Evolutionary conservation across 2,888 invertebrate genomes (phyloP), one percentile per base, ranked within the genome.

Genomic region (Harmothoe impar): DNA sequence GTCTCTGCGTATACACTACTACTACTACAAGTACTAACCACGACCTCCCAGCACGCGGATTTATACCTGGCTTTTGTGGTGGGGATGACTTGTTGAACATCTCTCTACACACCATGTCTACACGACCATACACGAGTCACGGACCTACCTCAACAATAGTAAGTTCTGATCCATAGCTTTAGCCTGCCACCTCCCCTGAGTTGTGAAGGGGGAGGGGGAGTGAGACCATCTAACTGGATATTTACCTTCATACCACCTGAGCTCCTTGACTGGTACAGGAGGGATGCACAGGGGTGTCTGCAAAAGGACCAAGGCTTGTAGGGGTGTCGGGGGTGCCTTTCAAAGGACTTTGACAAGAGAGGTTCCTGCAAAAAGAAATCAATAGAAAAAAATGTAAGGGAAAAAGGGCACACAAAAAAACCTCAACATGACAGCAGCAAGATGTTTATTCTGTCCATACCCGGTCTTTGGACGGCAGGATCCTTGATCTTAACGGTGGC

Each of bases 401-500:
- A 43, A 43, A 43, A 43, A 43, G 43, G 43, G 43, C 10, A 43
- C 43, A 43, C 43, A 43, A 43, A 43, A 72, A 72, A 29, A 29
- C 72, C 62, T 52, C 62, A 7, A 72, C 72, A 72, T 62, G 62
- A 62, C 72, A 72, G 72, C 29, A 15, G 29, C 25, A 29, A 72
- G 72, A 29, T 72, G 72, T 72, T 72, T 72, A 29, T 72, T 72
- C 72, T 29, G 72, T n/a, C 31, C 25, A 29, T 29, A 29, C 72
- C 29, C 31, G 72, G 29, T 72, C 72, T 72, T 72, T 72, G 72
- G 72, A 29, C 25, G 72, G 29, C 25, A 15, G 31, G 31, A 72
- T 72, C 72, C 25, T 72, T 72, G 72, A 72, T 72, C 72, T 72
- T n/a, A 62, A 20, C 23, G 62, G 43, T 43, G 62, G 62, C 23